These are phyloP conservation scores for Colistium nudipinnis DNA, from an alignment of 2,113 vertebrate genomes.

Conservation along the genomic window DNA sequence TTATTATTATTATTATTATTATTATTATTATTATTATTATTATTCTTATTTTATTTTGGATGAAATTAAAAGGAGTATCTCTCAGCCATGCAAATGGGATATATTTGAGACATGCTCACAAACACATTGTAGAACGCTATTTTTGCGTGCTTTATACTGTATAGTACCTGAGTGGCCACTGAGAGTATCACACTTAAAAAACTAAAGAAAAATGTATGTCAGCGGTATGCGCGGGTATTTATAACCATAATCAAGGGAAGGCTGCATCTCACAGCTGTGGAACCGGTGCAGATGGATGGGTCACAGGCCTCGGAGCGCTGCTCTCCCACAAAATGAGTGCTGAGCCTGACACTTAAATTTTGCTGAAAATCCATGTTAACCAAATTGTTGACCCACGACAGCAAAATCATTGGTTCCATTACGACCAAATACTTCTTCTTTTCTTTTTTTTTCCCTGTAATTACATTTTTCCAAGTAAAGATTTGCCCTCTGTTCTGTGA, in stretches of 20 bases:
- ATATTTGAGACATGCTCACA: too few species aligned
- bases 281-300: conserved; percentile 55
- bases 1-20: too few species aligned
- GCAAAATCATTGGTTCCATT: conserved; percentile 46
- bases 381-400: conserved; percentile 49
- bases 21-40: too few species aligned
- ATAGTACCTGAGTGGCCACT: too few species aligned
- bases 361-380: conserved; percentile 58
- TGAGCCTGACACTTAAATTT: conserved; percentile 21
- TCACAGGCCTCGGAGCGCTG: conserved; percentile 16
- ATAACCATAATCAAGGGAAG: conserved; percentile 41
- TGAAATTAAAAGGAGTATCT: too few species aligned
- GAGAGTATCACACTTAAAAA: conserved; percentile 19
- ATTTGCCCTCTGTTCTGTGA: conserved; percentile 13
- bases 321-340: conserved; percentile 53
- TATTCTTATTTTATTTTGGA: too few species aligned
- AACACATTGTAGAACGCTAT: too few species aligned
- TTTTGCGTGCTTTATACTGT: too few species aligned
- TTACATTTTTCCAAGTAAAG: conserved; percentile 5
- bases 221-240: not conserved
- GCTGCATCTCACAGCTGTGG: conserved; percentile 47
- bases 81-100: too few species aligned
- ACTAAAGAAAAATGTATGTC: conserved; percentile 17
- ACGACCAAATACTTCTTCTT: conserved; percentile 40
- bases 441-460: conserved; percentile 19